Conservation (phyloP, 2,113 vertebrate species). For the Petrocephalus zakoni region DNA sequence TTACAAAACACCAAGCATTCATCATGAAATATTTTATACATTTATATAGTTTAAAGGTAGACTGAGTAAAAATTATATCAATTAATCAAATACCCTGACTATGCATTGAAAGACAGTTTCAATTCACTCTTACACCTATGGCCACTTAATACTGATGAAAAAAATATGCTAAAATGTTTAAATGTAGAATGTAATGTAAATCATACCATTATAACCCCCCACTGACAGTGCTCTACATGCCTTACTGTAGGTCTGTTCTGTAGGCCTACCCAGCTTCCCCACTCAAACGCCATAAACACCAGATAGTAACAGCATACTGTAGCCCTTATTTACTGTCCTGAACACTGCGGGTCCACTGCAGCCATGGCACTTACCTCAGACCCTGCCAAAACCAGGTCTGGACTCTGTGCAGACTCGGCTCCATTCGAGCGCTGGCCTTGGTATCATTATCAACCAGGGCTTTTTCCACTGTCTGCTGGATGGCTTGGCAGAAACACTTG, state of each 20-base stretch:
- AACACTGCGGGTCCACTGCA: neutral
- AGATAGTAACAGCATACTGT: neutral
- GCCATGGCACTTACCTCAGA: neutral
- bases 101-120: neutral
- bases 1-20: neutral
- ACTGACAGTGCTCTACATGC: neutral
- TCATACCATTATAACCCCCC: neutral
- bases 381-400: neutral
- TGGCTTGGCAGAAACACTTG: neutral
- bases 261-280: neutral
- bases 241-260: neutral
- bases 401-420: neutral
- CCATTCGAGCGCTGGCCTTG: neutral
- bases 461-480: neutral
- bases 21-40: neutral
- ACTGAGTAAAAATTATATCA: neutral
- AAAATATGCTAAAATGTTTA: too few relatives aligned
- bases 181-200: neutral
- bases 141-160: neutral
- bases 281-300: neutral
- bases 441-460: neutral
- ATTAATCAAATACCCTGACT: neutral
- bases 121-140: neutral
- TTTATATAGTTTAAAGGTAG: neutral
- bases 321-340: neutral